phyloP scores from a whole-genome alignment of 2,797 vertebrate genomes.

The Dicrostonyx torquatus region DNA sequence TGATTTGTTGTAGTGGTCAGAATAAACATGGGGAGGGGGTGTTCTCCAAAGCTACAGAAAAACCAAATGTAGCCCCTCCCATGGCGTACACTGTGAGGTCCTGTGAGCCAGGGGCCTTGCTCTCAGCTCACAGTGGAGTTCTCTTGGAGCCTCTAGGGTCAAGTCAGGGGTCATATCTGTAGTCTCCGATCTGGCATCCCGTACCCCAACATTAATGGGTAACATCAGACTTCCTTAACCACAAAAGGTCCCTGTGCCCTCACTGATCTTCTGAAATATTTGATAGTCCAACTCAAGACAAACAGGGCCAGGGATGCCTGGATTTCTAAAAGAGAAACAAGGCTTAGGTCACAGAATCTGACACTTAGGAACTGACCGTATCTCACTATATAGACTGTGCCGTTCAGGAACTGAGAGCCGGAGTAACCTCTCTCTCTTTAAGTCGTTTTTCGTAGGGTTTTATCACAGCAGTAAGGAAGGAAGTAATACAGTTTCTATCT shows the following conservation, averaged over 20 bases:
- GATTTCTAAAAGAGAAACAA: neutral
- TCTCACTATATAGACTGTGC: neutral
- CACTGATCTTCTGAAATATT: neutral
- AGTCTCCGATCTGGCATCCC: rapidly evolving
- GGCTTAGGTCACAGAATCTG: neutral
- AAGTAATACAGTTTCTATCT: neutral
- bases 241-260: too few species aligned
- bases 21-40: neutral
- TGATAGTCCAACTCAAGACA: neutral
- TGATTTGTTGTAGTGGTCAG: neutral
- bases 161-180: neutral
- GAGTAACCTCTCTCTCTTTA: neutral
- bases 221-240: neutral
- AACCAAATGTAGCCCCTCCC: rapidly evolving
- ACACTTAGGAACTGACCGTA: neutral
- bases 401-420: neutral
- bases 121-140: rapidly evolving
- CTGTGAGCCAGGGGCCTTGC: rapidly evolving
- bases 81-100: rapidly evolving
- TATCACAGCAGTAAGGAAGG: neutral
- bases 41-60: too few species aligned
- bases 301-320: neutral
- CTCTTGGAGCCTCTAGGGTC: rapidly evolving
- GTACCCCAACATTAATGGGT: too few species aligned
- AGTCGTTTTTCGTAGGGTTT: neutral